A percentile compares a stretch with the other conserved stretches of the same genome.
phyloP scores from a whole-genome alignment of 1,140 invertebrate genomes.

The Melipona quadrifasciata region DNA sequence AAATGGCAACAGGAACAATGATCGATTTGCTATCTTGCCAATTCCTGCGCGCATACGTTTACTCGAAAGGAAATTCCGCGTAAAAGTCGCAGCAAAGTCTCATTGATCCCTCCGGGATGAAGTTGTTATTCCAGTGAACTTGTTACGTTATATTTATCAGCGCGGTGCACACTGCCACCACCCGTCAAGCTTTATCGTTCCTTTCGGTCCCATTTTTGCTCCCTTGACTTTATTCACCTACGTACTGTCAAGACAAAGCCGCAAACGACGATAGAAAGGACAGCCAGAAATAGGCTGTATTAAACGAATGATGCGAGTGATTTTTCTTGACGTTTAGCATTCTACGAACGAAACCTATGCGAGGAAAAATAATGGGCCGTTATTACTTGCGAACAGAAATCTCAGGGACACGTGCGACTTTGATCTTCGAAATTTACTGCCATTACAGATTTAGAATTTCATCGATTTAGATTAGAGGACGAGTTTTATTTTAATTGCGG shows the following conservation, averaged over 20 bases:
- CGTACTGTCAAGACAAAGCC: constrained; percentile 60
- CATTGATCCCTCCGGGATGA: constrained; percentile 79
- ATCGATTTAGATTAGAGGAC: background rate
- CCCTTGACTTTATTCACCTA: constrained; percentile 52
- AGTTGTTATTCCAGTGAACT: constrained; percentile 78
- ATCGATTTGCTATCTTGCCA: constrained; percentile 51
- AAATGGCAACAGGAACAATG: constrained; percentile 17
- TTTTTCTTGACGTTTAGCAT: constrained; percentile 27
- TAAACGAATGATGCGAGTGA: constrained; percentile 37
- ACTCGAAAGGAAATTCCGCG: constrained; percentile 64
- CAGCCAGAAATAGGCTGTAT: constrained; percentile 48
- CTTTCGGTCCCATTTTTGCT: constrained; percentile 62
- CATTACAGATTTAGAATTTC: too few species aligned
- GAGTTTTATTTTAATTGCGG: background rate
- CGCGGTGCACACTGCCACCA: constrained; percentile 70
- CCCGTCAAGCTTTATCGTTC: constrained; percentile 63
- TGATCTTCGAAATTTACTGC: background rate
- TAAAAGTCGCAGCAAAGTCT: constrained; percentile 67
- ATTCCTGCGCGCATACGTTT: constrained; percentile 61
- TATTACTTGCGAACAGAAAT: background rate
- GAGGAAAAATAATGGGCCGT: background rate
- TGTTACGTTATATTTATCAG: constrained; percentile 81
- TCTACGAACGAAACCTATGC: background rate
- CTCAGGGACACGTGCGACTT: background rate
- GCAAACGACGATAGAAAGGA: constrained; percentile 61